phyloP scores from a whole-genome alignment of 1,140 invertebrate species.

The Popillia japonica region DNA sequence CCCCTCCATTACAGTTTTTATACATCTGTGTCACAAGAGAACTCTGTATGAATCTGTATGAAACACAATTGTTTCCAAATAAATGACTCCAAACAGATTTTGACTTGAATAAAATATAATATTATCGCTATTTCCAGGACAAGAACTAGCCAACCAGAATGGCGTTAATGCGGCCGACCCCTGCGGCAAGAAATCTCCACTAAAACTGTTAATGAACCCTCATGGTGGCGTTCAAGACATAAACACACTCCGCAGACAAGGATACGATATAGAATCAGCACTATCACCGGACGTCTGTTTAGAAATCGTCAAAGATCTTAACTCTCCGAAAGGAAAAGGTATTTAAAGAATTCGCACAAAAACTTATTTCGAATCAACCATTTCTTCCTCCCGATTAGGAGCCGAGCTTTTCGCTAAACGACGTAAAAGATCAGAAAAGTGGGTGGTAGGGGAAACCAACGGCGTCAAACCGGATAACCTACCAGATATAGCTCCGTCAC shows the following conservation, averaged over 20 bases:
- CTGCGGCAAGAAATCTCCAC: slow-evolving; percentile 65
- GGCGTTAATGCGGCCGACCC: slow-evolving; percentile 38
- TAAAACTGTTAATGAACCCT: slow-evolving; percentile 84
- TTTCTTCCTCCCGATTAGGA: slow-evolving; percentile 62
- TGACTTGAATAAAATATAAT: neutral
- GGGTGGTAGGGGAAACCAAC: slow-evolving; percentile 82
- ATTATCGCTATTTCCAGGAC: slow-evolving; percentile 44
- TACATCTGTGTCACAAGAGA: no score
- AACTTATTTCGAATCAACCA: neutral
- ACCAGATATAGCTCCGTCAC: slow-evolving; percentile 59
- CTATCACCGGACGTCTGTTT: slow-evolving; percentile 76
- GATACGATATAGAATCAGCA: slow-evolving; percentile 69
- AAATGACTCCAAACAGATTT: no score
- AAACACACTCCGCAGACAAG: slow-evolving; percentile 66
- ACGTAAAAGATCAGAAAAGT: slow-evolving; percentile 85
- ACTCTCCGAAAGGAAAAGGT: slow-evolving; percentile 81
- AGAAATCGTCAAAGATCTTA: slow-evolving; percentile 78
- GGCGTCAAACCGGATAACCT: slow-evolving; percentile 50
- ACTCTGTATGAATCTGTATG: no score
- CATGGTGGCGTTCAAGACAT: slow-evolving; percentile 77
- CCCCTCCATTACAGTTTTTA: no score
- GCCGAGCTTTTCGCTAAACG: slow-evolving; percentile 88
- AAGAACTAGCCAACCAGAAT: slow-evolving; percentile 48
- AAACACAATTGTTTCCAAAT: no score
- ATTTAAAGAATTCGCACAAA: neutral